These are phyloP conservation scores for Drosophila baimaii DNA, from an alignment of 1,140 invertebrate species.

Conservation along the genomic window DNA sequence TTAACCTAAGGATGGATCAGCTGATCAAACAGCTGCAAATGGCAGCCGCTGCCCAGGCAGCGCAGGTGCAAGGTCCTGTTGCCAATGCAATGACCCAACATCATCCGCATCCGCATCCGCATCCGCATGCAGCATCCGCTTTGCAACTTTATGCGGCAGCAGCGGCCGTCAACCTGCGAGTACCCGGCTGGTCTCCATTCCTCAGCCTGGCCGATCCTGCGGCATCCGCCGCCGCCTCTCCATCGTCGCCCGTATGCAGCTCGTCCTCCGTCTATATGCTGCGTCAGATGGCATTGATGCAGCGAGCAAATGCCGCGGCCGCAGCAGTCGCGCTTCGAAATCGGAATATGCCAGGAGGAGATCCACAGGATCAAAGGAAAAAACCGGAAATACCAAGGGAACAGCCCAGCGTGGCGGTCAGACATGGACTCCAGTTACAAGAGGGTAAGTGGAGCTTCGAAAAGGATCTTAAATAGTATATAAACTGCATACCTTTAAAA, in stretches of 20 bases:
- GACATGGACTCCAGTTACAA: too few species aligned
- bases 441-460: not conserved
- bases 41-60: conserved; percentile 68
- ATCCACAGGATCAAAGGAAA: not conserved
- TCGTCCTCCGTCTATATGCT: conserved; percentile 59
- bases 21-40: conserved; percentile 70
- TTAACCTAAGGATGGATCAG: conserved; percentile 58
- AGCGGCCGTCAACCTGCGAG: conserved; percentile 52
- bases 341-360: conserved; percentile 5
- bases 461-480: not conserved
- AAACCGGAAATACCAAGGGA: not conserved
- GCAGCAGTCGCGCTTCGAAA: conserved; percentile 28
- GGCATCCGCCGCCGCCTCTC: not conserved
- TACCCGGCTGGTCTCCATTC: conserved; percentile 62
- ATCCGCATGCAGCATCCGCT: conserved; percentile 31
- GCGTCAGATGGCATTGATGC: conserved; percentile 72
- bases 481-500: not conserved
- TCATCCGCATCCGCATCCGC: conserved; percentile 9
- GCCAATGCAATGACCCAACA: conserved; percentile 1
- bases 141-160: conserved; percentile 67
- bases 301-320: conserved; percentile 58
- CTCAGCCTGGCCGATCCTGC: conserved; percentile 14
- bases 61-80: conserved; percentile 21
- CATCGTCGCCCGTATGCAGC: not conserved
- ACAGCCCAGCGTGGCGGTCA: too few species aligned